A percentile compares a stretch with the other conserved stretches of the same genome.
These are phyloP conservation scores for Pelobates fuscus DNA, from an alignment of 2,113 vertebrate genomes.

Conservation along the genomic window DNA sequence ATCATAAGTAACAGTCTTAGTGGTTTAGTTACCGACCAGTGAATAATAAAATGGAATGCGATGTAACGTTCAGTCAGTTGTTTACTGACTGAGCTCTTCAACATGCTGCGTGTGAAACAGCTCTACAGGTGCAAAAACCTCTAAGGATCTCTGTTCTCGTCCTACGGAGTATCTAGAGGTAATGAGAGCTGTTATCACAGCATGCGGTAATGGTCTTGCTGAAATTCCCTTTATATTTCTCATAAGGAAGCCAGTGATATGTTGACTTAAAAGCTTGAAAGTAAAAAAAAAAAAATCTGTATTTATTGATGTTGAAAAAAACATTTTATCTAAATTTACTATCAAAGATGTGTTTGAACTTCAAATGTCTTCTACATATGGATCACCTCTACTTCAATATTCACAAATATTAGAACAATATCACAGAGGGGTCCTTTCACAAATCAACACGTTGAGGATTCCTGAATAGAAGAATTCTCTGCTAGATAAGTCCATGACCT, in stretches of 20 bases:
- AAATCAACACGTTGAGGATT: too few relatives aligned
- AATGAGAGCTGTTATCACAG: conserved; percentile 8
- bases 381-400: background rate
- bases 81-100: too few relatives aligned
- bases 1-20: too few relatives aligned
- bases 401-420: background rate
- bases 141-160: background rate
- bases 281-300: background rate
- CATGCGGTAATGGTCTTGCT: background rate
- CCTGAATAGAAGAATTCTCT: too few relatives aligned
- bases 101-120: background rate
- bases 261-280: background rate
- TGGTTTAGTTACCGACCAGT: too few relatives aligned
- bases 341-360: too few relatives aligned
- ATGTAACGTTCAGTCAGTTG: too few relatives aligned
- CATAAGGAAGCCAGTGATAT: background rate
- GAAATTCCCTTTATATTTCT: background rate
- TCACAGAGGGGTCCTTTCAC: background rate
- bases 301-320: background rate
- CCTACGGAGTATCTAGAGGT: background rate
- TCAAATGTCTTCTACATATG: background rate
- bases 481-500: too few relatives aligned
- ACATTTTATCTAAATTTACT: too few relatives aligned
- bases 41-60: too few relatives aligned
- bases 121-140: background rate